Base-by-base conservation (phyloP, 2,888 invertebrate genomes). In the Pseudanteris insignis region DNA sequence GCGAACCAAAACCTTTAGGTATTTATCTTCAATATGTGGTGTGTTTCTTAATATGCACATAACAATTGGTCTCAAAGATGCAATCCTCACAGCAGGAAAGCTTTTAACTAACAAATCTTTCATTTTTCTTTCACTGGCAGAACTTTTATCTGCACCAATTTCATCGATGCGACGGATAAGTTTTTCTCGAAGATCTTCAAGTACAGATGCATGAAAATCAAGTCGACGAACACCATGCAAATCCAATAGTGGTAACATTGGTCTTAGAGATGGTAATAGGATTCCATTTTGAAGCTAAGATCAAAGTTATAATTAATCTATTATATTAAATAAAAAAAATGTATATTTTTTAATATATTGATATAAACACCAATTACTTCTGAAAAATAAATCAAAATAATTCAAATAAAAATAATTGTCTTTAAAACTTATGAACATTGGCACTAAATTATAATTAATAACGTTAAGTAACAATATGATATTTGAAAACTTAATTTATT, bases 11-110 rank as follows among this genome's bases (percentile, higher is more conserved):
- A 89, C 87, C 66, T 86, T 85, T 26, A 92, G 79, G 77, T 91
- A 92, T 79, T 93, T 92, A 69, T 96, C 95, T 73, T 96, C 94
- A 68, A 98, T 95, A 67, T 92, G 91, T 2, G 93, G 90, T 2
- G 95, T 92, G 75, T 96, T 94, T 71, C 95, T 89, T 44, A 98
- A 82, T 65, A 97, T 93, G 64, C 92, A 89, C 92, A 98, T 94
- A 1, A 97, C 94, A 15, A 97, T 93, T 0, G 97, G 97, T 15
- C 96, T 85, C 10, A 97, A 80, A 0, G 91, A 88, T 75, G 94
- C 92, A 0, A 96, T 92, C 78, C 92, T 89, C 1, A 98, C 93
- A 0, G 96, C 92, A 0, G 95, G 89, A 78, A 98, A 98, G 78
- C 95, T 95, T 81, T 96, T 96, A 1, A 89, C 86, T 5, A 98